Conservation (phyloP, 2,888 invertebrate species). For the Drosophila nigricruria region DNA sequence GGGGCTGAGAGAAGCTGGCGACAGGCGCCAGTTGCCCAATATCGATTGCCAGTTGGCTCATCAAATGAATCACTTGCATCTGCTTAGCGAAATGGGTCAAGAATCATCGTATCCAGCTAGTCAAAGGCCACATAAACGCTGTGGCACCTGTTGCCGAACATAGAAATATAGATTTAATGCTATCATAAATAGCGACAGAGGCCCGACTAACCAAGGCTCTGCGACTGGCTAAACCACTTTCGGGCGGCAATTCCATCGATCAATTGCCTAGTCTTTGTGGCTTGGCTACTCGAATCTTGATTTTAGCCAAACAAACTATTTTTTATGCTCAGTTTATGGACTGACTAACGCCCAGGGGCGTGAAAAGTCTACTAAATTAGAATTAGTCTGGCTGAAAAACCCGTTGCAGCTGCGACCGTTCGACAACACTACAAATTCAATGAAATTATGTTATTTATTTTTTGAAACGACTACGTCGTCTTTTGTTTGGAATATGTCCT, state of each 20-base stretch:
- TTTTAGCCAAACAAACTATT: conserved; percentile 48
- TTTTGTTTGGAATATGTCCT: not conserved
- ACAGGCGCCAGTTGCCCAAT: conserved; percentile 59
- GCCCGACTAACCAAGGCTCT: not conserved
- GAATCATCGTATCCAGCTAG: conserved; percentile 26
- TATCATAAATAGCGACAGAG: conserved; percentile 44
- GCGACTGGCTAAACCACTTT: conserved; percentile 55
- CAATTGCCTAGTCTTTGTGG: conserved; percentile 28
- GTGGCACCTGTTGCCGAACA: conserved; percentile 51
- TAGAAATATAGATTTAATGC: conserved; percentile 46
- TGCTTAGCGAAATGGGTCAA: conserved; percentile 55
- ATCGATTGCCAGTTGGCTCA: conserved; percentile 43
- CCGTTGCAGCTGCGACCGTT: conserved; percentile 18
- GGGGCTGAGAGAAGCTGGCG: conserved; percentile 29
- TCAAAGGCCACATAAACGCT: conserved; percentile 16
- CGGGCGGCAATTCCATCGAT: conserved; percentile 68
- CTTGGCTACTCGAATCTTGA: conserved; percentile 24
- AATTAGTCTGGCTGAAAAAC: conserved; percentile 47
- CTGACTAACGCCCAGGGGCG: conserved; percentile 52
- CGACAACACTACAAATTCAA: conserved; percentile 2
- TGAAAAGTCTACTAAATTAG: conserved; percentile 55
- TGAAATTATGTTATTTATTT: conserved; percentile 3
- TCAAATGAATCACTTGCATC: conserved; percentile 49
- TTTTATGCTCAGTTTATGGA: conserved; percentile 62
- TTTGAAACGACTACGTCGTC: not conserved